A percentile compares a stretch with the other conserved stretches of the same genome.
Evolutionary conservation across 1,140 invertebrate species (phyloP).

Genomic region (Metopolophium dirhodum): DNA sequence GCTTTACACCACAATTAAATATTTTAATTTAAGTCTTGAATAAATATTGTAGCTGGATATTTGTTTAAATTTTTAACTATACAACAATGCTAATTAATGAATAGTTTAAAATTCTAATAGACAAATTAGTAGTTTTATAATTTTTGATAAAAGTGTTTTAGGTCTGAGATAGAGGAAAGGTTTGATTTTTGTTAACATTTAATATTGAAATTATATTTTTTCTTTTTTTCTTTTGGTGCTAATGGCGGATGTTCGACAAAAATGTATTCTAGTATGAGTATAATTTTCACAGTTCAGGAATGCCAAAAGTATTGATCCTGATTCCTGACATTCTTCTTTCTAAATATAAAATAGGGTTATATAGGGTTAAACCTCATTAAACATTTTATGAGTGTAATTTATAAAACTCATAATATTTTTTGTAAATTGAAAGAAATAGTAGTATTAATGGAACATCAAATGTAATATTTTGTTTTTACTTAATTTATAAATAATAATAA

Average conservation of each 20-base stretch:
- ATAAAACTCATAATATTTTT: not conserved
- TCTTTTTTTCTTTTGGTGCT: not conserved
- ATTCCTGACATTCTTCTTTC: not conserved
- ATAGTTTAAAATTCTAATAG: not conserved
- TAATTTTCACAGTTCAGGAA: constrained; percentile 18
- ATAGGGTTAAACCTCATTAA: not conserved
- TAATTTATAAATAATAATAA: not conserved
- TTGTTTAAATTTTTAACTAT: not conserved
- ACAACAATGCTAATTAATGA: not conserved
- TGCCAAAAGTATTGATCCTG: constrained; percentile 31
- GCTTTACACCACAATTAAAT: not conserved
- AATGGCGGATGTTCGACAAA: not conserved
- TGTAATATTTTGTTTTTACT: not conserved
- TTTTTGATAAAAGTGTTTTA: not conserved
- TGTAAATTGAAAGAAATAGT: not conserved
- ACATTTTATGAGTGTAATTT: not conserved
- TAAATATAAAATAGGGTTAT: not conserved
- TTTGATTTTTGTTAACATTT: not conserved
- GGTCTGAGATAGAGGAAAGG: not conserved
- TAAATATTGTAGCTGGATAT: not conserved
- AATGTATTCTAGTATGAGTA: not conserved
- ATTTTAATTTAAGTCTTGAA: not conserved
- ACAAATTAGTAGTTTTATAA: not conserved
- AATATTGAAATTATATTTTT: not conserved
- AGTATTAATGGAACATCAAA: not conserved